These are phyloP conservation scores for Bovichtus diacanthus DNA, from an alignment of 2,797 vertebrate species.

Conservation along the genomic window DNA sequence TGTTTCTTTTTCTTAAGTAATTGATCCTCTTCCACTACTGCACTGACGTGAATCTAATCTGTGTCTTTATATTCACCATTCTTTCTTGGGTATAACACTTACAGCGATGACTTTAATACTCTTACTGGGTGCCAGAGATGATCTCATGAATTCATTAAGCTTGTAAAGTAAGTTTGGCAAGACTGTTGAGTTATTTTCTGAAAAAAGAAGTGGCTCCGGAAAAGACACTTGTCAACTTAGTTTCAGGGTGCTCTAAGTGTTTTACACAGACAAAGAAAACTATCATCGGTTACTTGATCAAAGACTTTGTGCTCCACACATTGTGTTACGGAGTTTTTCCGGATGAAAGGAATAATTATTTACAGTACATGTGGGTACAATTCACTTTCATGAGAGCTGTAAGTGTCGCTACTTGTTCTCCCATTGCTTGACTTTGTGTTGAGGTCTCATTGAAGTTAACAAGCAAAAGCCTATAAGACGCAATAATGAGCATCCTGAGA, in stretches of 20 bases:
- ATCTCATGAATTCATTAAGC: constrained; percentile 40
- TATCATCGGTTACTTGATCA: not conserved
- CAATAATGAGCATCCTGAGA: constrained; percentile 41
- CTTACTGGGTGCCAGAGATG: constrained; percentile 2
- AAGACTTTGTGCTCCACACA: not conserved
- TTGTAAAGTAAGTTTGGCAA: constrained; percentile 23
- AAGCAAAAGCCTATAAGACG: constrained; percentile 30
- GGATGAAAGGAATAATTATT: not conserved
- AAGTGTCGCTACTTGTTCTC: not conserved
- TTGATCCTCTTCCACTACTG: not conserved
- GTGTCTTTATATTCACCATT: constrained; percentile 17
- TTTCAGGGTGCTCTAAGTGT: not conserved
- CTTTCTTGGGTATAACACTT: constrained; percentile 3
- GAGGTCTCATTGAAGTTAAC: constrained; percentile 28
- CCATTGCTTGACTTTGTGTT: constrained; percentile 5
- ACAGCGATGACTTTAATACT: constrained; percentile 24
- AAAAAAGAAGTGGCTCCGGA: constrained; percentile 7
- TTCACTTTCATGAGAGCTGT: not conserved
- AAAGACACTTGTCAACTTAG: not conserved
- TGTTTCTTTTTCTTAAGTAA: not conserved
- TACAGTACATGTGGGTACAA: not conserved
- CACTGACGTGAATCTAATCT: not conserved
- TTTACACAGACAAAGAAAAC: constrained; percentile 10
- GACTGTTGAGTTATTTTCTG: constrained; percentile 14
- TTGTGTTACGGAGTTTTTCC: not conserved